Evolutionary conservation across 2,797 vertebrate species (phyloP).

Genomic region (Sebastes kiyomatsui): DNA sequence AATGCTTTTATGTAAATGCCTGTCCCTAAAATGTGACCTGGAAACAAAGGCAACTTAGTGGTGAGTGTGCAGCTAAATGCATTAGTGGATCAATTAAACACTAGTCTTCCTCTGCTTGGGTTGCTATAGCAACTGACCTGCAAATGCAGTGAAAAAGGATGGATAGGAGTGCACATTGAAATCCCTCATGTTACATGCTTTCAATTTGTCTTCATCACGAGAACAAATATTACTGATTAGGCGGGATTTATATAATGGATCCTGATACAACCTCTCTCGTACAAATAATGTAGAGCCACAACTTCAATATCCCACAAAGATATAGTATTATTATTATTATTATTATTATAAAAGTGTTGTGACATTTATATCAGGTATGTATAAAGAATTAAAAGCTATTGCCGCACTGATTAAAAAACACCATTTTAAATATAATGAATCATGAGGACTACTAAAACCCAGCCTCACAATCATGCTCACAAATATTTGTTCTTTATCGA

Average conservation of each 20-base stretch:
- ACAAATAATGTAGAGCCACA: background rate
- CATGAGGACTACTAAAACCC: background rate
- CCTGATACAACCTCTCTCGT: background rate
- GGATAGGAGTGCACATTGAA: constrained; percentile 81
- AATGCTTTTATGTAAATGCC: constrained; percentile 97
- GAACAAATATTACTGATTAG: constrained; percentile 13
- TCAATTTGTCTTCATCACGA: constrained; percentile 70
- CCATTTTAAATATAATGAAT: background rate
- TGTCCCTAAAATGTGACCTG: constrained; percentile 94
- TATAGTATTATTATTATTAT: background rate
- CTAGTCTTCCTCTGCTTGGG: constrained; percentile 86
- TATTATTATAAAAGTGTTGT: background rate
- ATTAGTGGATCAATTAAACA: constrained; percentile 99
- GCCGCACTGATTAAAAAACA: background rate
- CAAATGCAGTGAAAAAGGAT: constrained; percentile 73
- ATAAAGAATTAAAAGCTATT: background rate
- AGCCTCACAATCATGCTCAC: background rate
- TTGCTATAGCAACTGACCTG: constrained; percentile 92
- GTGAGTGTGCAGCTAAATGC: constrained; percentile 92
- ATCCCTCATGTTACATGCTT: constrained; percentile 50
- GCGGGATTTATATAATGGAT: background rate
- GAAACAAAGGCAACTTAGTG: constrained; percentile 96
- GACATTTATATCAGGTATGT: background rate
- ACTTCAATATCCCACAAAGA: background rate
- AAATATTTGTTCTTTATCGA: background rate